Evolutionary conservation across 2,113 vertebrate species (phyloP), one percentile per base, ranked within the genome.

Genomic region (Leptobrachium ailaonicum): DNA sequence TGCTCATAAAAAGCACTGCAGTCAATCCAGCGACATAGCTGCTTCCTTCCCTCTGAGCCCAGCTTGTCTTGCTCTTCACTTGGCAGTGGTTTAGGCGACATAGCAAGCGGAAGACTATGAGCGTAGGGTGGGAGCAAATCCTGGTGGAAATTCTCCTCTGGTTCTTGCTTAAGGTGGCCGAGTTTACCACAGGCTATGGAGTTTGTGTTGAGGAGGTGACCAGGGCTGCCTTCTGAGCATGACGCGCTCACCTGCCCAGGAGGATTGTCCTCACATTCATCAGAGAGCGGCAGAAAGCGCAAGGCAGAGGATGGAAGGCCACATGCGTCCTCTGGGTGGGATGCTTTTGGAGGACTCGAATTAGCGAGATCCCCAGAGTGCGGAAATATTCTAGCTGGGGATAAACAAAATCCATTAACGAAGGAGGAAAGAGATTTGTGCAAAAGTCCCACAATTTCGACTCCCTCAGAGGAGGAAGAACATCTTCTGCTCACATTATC

Each of bases 21-120:
- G 92, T 99, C 97, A 82, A 99, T 97, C 98, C 98, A 99, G 69
- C 96, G 96, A 84, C 98, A 99, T 1, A 93, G 90, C 90, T 97
- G 96, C 83, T 89, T 95, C 70, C 95, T 94, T 8, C 71, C 82
- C 50, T 84, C 62, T 41, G 91, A 88, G 13, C 94, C 94, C 66
- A 87, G 88, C 2, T 94, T 93, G 0, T 84, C 85, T 58, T 40
- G 87, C 0, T 90, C 88, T 0, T 87, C 86, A 60, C 85, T 83
- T 74, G 89, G 91, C 78, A 89, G 82, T 62, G 87, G 83, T 82
- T 94, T 96, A 0, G 91, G 91, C 79, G 94, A 87, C 87, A 89
- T 81, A 45, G 88, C 80, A 84, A 83, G 53, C 32, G 87, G 92
- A 63, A 93, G 95, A 85, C 96, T 94, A 42, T 96, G 86, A 13